Conservation (phyloP, 2,797 vertebrate species). For the Aselliscus stoliczkanus region DNA sequence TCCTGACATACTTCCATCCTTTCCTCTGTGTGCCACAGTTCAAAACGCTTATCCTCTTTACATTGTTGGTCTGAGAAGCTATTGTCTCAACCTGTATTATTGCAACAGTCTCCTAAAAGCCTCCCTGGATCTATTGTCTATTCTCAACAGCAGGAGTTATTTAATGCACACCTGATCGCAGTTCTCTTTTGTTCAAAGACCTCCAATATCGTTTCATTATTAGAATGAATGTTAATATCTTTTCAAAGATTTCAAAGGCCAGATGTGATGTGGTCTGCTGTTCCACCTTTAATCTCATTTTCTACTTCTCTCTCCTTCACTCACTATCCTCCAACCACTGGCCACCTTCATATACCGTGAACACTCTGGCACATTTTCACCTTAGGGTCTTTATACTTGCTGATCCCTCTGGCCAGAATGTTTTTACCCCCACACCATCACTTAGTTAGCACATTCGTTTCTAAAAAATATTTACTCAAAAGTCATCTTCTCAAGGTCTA, state of each 20-base stretch:
- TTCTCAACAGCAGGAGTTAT: not conserved
- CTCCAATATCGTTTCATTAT: not conserved
- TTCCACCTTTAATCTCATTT: not conserved
- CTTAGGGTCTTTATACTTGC: not conserved
- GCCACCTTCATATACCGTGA: not conserved
- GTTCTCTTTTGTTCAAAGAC: not conserved
- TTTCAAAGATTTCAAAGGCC: not conserved
- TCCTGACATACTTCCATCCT: not conserved
- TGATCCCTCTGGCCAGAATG: not conserved
- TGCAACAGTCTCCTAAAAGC: not conserved
- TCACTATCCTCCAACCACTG: not conserved
- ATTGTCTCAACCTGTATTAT: not conserved
- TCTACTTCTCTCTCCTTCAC: not conserved
- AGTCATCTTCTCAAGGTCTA: not conserved
- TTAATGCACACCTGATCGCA: not conserved
- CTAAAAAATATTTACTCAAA: not conserved
- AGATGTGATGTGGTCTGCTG: not conserved
- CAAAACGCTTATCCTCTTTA: not conserved
- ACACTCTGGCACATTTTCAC: too few relatives aligned
- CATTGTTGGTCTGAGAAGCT: too few relatives aligned
- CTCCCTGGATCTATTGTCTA: not conserved
- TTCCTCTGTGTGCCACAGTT: not conserved
- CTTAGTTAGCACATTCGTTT: not conserved
- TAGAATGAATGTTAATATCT: not conserved
- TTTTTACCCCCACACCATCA: accelerated